Conservation (phyloP, 2,113 vertebrate species). For the Notothenia rossii region DNA sequence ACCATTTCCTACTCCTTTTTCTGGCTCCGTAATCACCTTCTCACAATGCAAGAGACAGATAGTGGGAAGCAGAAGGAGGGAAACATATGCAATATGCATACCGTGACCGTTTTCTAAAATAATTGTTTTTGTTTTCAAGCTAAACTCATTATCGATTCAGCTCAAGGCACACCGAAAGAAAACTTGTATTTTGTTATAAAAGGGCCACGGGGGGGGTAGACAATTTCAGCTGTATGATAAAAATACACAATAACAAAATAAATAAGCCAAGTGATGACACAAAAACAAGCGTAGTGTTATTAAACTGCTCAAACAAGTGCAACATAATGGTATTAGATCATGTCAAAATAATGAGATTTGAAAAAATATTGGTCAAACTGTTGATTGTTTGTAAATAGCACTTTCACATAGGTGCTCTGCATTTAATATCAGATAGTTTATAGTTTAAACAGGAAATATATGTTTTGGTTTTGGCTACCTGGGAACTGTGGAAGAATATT, state of each 20-base stretch:
- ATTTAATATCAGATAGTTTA: background rate
- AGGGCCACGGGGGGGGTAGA: slow-evolving; percentile 1
- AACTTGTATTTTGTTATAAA: slow-evolving; percentile 5
- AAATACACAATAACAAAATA: slow-evolving; percentile 9
- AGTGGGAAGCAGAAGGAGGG: background rate
- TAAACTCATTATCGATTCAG: slow-evolving; percentile 38
- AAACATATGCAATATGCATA: slow-evolving; percentile 32
- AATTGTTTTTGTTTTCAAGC: slow-evolving; percentile 42
- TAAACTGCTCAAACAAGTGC: background rate
- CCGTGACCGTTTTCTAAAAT: slow-evolving; percentile 16
- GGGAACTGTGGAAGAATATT: background rate
- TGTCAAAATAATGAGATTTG: background rate
- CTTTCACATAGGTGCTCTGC: background rate
- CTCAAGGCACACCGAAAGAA: slow-evolving; percentile 24
- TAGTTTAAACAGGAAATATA: background rate
- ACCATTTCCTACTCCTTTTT: slow-evolving; percentile 59
- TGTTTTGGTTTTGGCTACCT: background rate
- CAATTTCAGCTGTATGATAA: slow-evolving; percentile 31
- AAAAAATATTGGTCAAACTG: background rate
- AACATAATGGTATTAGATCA: background rate
- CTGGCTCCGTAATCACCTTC: slow-evolving; percentile 57
- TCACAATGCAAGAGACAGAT: slow-evolving; percentile 19
- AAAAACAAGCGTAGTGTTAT: slow-evolving; percentile 12
- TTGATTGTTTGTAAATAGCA: background rate
- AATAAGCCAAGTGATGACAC: slow-evolving; percentile 17